Base-by-base conservation (phyloP, 2,888 invertebrate genomes). In the Strigamia maritima region DNA sequence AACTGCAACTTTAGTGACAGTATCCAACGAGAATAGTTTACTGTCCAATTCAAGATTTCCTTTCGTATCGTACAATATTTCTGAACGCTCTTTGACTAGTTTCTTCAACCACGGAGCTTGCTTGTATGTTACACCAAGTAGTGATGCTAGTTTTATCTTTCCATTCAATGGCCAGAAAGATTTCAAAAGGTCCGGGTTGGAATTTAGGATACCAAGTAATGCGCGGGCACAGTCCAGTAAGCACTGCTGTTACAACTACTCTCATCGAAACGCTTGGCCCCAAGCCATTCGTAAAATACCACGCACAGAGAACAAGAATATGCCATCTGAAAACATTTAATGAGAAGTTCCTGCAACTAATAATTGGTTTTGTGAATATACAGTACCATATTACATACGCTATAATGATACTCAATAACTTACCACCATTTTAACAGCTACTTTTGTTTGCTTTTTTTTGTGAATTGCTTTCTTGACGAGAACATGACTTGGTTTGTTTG, bases 331-430 rank as follows among this genome's bases (percentile, higher is more conserved):
- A 70, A 26, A 70, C 70, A 70, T 28, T 70, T 70, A 28, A 70
- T 70, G 7, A 70, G 26, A 70, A 70, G 28, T 70, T 70, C 70
- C 70, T 70, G 70, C 70, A 70, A 70, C 70, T 70, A 70, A 70
- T 70, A 10, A 28, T 28, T 28, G 4, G 2, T n/a, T 26, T 28
- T 28, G n/a, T n/a, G n/a, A n/a, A n/a, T n/a, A n/a, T n/a, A n/a
- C n/a, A n/a, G n/a, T n/a, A n/a, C n/a, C n/a, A n/a, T 28, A 70
- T 19, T 54, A n/a, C 6, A 2, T 54, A 28, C 24, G n/a, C n/a
- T n/a, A 28, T 26, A 26, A 26, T 28, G 26, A 70, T 70, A 26
- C 24, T 26, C 1, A 26, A 70, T 70, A 26, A 26, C 24, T 10
- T 70, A 70, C 70, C 28, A 28, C 70, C 8, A 14, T 28, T 70